Conservation (phyloP, 1,140 invertebrate species). For the Sweltsa coloradensis region DNA sequence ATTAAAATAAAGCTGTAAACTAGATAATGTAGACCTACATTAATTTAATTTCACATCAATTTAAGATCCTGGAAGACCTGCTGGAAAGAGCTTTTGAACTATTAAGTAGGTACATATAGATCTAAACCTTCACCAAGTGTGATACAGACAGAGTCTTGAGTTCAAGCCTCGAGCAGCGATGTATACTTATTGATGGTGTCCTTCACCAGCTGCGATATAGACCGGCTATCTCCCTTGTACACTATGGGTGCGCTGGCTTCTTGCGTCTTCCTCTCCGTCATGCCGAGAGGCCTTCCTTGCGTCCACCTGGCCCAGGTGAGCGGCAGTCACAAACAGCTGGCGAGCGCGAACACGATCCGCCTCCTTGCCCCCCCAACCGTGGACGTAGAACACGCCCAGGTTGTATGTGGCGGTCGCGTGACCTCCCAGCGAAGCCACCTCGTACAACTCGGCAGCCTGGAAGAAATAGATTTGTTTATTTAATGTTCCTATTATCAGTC, state of each 20-base stretch:
- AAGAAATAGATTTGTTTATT: no score
- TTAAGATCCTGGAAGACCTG: no score
- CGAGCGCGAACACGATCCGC: constrained; percentile 32
- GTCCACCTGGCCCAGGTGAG: constrained; percentile 39
- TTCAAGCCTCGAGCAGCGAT: neutral
- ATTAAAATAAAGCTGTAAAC: no score
- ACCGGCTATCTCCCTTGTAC: neutral
- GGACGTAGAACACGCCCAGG: constrained; percentile 45
- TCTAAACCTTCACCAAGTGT: no score
- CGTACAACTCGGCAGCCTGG: constrained; percentile 45
- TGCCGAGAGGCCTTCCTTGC: constrained; percentile 35
- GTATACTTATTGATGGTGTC: neutral
- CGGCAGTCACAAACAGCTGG: constrained; percentile 38
- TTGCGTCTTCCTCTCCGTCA: neutral
- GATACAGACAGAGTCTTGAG: no score
- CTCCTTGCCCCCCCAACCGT: constrained; percentile 40
- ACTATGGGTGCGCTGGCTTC: neutral
- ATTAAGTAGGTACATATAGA: no score
- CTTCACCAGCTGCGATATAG: neutral
- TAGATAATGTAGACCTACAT: no score
- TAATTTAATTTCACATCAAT: no score
- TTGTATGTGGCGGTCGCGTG: constrained; percentile 49
- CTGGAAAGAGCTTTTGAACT: no score
- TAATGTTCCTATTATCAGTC: no score
- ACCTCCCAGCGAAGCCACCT: constrained; percentile 37